Percentiles rank a stretch among this genome's conserved stretches.
These are phyloP conservation scores for Steatornis caripensis DNA, from an alignment of 2,113 vertebrate species.

Conservation along the genomic window DNA sequence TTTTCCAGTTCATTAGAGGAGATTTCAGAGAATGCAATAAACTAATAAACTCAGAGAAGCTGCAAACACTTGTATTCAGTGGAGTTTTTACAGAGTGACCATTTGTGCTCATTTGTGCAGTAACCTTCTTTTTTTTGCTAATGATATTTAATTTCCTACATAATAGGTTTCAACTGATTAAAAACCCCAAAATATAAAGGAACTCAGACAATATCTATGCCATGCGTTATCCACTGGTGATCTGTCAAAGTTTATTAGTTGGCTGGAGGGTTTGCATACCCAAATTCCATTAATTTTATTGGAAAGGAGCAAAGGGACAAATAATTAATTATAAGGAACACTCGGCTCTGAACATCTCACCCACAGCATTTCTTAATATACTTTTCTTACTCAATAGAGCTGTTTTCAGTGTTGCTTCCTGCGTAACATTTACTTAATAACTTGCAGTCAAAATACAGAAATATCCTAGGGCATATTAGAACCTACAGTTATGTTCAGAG, in stretches of 20 bases:
- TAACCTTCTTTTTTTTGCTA: neutral
- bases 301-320: neutral
- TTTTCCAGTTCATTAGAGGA: neutral
- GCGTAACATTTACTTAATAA: neutral
- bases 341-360: neutral
- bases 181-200: neutral
- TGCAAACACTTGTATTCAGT: neutral
- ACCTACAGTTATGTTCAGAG: neutral
- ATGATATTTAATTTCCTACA: neutral
- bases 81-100: neutral
- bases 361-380: neutral
- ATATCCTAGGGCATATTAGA: neutral
- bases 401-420: neutral
- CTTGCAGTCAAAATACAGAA: neutral
- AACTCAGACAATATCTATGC: neutral
- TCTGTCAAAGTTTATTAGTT: neutral
- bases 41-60: neutral
- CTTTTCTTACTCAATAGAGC: neutral
- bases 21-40: neutral
- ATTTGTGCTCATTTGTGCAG: neutral
- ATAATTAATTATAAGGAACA: neutral
- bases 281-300: neutral
- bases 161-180: neutral
- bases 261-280: neutral
- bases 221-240: neutral